Evolutionary conservation across 2,888 invertebrate species (phyloP), one percentile per base, ranked within the genome.

Genomic region (Chloromyia formosa): DNA sequence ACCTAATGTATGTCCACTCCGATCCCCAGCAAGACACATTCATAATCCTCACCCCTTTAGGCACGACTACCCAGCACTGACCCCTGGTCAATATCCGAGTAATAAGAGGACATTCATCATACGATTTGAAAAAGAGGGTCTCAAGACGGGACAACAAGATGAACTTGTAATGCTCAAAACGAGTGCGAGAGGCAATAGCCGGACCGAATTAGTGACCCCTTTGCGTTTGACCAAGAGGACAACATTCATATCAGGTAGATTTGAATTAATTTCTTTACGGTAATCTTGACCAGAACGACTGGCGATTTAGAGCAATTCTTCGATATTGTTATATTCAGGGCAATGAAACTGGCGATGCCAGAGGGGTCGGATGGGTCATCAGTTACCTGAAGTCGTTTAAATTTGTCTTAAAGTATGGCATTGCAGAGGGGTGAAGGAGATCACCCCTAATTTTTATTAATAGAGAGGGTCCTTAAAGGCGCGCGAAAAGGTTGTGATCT

Each of bases 371-470:
- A 49, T 14, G 53, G 66, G 66, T 53, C 66, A 49, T 10, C 66
- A 68, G 49, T 68, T 68, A 68, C 66, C 66, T 68, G 66, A 49
- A 68, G 49, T 68, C 66, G 66, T 68, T 68, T 68, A 68, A 68
- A 68, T 68, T 68, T 23, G 66, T 53, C 49, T 22, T 49, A 18
- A 68, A 68, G 16, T n/a, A n/a, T 22, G 20, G 4, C 20, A n/a
- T n/a, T n/a, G 22, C 18, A 20, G 16, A 61, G 61, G 61, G 61
- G 61, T 61, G 61, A 61, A 61, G n/a, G 23, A 27, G 5, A 27
- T 27, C 12, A 35, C 10, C 61, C 61, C 61, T 61, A 35, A 61
- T 61, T 61, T 22, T 35, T 61, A 61, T 49, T 49, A 49, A 49
- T 49, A n/a, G 49, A 49, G 27, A 49, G 49, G 12, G 49, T 49